Evolutionary conservation across 2,888 invertebrate genomes (phyloP), one percentile per base, ranked within the genome.

Genomic region (Synanthedon andrenaeformis): DNA sequence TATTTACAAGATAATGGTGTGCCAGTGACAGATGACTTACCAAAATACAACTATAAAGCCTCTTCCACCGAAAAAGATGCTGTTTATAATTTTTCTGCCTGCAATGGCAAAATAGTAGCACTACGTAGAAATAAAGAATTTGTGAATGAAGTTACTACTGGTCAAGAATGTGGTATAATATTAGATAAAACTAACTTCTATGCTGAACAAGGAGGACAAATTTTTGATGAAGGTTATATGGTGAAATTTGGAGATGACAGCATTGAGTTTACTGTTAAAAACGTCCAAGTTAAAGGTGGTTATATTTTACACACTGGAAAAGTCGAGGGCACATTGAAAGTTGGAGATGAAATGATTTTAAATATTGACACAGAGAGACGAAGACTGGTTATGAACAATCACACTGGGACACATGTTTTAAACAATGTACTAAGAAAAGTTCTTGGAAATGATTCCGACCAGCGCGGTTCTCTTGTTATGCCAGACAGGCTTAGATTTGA

Each of bases 151-250:
- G 93, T 97, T 8, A 83, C 76, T 41, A 92, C 94, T 35, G 97
- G 97, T 0, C 93, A 96, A 69, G 95, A 96, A 77, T 97, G 97
- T 77, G 98, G 97, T 14, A 84, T 99, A 54, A 86, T 99, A 59
- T 86, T 99, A 56, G 96, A 99, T 76, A 90, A 89, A 67, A 99
- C 99, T 0, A 94, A 91, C 77, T 99, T 99, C 82, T 99, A 99
- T 82, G 98, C 99, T 1, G 99, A 99, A 82, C 97, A 98, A 83
- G 99, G 99, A 58, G 99, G 99, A 12, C 99, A 99, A 87, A 98
- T 97, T 67, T 98, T 92, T 76, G 99, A 99, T 76, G 95, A 96
- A 71, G 99, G 99, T 19, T 96, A 93, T 64, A 89, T 98, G 76
- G 92, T 93, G 0, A 96, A 96, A 87, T 75, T 89, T 5, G 90